Conservation (phyloP, 2,113 vertebrate species). For the Oreochromis spilurus region DNA sequence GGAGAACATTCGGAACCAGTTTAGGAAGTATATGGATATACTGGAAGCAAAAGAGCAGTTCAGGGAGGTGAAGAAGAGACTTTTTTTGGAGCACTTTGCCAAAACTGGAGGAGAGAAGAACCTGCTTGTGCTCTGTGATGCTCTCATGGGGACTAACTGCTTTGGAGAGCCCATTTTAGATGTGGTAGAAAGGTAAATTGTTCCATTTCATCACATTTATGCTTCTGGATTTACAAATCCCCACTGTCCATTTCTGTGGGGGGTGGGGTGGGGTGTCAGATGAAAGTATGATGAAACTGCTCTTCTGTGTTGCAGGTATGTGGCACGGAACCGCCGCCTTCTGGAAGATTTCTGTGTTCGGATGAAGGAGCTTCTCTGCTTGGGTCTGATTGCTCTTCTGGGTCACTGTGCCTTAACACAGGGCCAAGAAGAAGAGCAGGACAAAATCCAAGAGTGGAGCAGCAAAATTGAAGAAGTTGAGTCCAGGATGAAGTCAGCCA, state of each 20-base stretch:
- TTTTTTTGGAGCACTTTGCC: slow-evolving; percentile 73
- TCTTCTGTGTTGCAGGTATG: slow-evolving; percentile 51
- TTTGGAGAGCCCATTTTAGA: slow-evolving; percentile 71
- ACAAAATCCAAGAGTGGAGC: slow-evolving; percentile 70
- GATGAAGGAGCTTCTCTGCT: slow-evolving; percentile 76
- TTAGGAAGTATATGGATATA: slow-evolving; percentile 76
- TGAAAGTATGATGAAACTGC: not conserved
- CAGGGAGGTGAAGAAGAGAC: slow-evolving; percentile 62
- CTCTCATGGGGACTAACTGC: slow-evolving; percentile 67
- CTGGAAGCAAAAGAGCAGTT: slow-evolving; percentile 72
- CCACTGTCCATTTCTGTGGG: not conserved
- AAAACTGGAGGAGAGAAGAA: slow-evolving; percentile 75
- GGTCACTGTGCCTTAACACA: slow-evolving; percentile 66
- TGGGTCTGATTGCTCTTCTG: slow-evolving; percentile 74
- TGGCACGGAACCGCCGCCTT: slow-evolving; percentile 65
- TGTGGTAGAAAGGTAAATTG: slow-evolving; percentile 58
- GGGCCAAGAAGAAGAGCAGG: slow-evolving; percentile 59
- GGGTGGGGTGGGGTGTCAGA: fast-evolving
- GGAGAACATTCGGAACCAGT: slow-evolving; percentile 77
- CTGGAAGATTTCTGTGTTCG: slow-evolving; percentile 75
- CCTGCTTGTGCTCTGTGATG: slow-evolving; percentile 67
- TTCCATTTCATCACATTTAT: not conserved
- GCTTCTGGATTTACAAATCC: not conserved
- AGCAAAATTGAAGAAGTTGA: slow-evolving; percentile 68
- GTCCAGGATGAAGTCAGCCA: slow-evolving; percentile 66